Evolutionary conservation across 2,797 vertebrate species (phyloP), one percentile per base, ranked within the genome.

Genomic region (Remorina albescens): DNA sequence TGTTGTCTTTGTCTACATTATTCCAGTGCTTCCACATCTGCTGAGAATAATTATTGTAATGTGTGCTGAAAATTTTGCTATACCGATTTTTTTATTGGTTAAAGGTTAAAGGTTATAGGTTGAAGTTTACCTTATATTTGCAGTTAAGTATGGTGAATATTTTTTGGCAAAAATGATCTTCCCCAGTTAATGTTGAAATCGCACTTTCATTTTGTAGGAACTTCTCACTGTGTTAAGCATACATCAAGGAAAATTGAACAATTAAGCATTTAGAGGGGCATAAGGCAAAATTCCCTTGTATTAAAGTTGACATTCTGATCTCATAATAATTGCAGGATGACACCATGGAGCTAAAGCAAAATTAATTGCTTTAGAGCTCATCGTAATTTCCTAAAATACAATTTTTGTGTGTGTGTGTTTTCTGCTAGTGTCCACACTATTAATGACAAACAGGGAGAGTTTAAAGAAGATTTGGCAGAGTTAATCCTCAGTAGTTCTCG

Each of bases 401-500:
- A 34, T 53, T 70, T 71, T 57, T 74, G n/a, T n/a, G n/a, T n/a
- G n/a, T 46, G 83, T 59, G 67, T 2, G 46, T 39, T 54, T 34
- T 49, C 51, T 85, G 60, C 42, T 58, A 21, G 59, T 69, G 78
- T 69, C 41, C 51, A 49, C 32, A 36, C 74, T 59, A 58, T 67
- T 81, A 28, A 67, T 81, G 73, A 73, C 62, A 82, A 74, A 84
- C 26, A 26, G 32, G 47, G 66, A 63, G 47, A 50, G 65, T 80
- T 77, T 66, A 60, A 81, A 71, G 67, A 57, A 54, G 66, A 4
- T 72, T 50, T 81, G 67, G 10, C 10, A 18, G 18, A 4, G 72
- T 81, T 82, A 79, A 79, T 88, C 76, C 72, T 54, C 30, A 26
- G 46, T 39, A n/a, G 18, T 76, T 71, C 67, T 10, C 71, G 49